Base-by-base conservation (phyloP, 1,140 invertebrate genomes). In the Cardiocondyla obscurior region DNA sequence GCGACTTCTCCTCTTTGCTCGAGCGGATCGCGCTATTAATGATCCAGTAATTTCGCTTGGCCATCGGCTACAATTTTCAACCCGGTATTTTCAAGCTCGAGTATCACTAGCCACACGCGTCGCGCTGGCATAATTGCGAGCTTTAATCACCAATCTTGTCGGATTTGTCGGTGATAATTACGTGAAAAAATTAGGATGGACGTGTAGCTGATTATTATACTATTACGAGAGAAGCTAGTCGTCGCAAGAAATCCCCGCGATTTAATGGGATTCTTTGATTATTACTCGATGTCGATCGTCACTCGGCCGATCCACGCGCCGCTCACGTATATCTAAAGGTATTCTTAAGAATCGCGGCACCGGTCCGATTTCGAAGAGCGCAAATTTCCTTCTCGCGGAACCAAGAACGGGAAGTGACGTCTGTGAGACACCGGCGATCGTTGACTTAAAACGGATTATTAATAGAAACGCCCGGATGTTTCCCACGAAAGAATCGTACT, bases 231-330 rank as follows among this genome's bases (percentile, higher is more conserved):
- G 84, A 83, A 87, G 89, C 86, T 84, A 86, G 90, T 90, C 89
- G 90, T 19, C 33, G 89, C 90, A 92, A 92, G 92, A 93, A 93
- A 93, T 93, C 92, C 91, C 89, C 92, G 91, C 90, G 91, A 93
- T 92, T 93, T 93, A 93, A 93, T 93, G 90, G 88, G 90, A 93
- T 92, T 92, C 91, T 93, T 92, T 92, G 92, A 93, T 93, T 93
- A 92, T 91, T 92, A 92, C 91, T 91, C 93, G 91, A 93, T 93
- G 88, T 90, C 89, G 89, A 88, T 92, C 88, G 88, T 82, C 89
- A 90, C 90, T 90, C 89, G 85, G 70, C 85, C 88, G 89, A 90
- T 89, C 88, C 85, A 88, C 86, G 92, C 85, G 86, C 92, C 87
- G 81, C 89, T 92, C 92, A 92, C 92, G 92, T 93, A 91, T 81